phyloP scores from a whole-genome alignment of 2,797 vertebrate species.

The Epinephelus coioides region DNA sequence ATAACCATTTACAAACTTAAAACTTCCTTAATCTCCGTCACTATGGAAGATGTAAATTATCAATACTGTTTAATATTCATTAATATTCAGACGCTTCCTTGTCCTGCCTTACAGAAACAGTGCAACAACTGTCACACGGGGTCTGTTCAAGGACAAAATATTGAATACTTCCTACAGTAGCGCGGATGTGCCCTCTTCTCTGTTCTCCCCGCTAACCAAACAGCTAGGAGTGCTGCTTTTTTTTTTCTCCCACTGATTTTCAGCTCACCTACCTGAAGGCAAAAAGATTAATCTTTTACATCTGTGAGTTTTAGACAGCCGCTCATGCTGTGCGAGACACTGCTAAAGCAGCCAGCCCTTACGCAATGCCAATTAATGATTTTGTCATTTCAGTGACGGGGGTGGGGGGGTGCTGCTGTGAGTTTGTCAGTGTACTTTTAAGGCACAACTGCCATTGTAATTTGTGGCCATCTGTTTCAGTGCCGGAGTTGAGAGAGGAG shows the following conservation, averaged over 20 bases:
- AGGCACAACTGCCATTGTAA: conserved; percentile 89
- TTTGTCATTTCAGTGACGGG: conserved; percentile 92
- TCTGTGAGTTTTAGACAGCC: conserved; percentile 91
- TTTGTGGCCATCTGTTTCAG: conserved; percentile 94
- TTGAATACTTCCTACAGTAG: conserved; percentile 63
- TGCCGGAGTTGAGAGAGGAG: conserved; percentile 53
- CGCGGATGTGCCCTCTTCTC: conserved; percentile 73
- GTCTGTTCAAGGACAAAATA: conserved; percentile 85
- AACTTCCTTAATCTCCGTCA: conserved; percentile 35
- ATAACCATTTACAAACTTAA: conserved; percentile 50
- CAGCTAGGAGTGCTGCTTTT: conserved; percentile 75
- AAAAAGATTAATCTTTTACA: conserved; percentile 90
- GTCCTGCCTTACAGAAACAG: conserved; percentile 62
- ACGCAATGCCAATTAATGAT: conserved; percentile 94
- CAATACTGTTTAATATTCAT: conserved; percentile 61
- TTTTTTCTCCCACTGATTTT: conserved; percentile 82
- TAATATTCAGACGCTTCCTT: conserved; percentile 54
- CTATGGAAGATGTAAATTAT: conserved; percentile 55
- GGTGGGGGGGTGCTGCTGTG: conserved; percentile 70
- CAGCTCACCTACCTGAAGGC: conserved; percentile 90
- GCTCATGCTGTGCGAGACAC: conserved; percentile 90
- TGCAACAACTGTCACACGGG: conserved; percentile 56
- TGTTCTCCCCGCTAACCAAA: conserved; percentile 83
- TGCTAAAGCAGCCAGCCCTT: conserved; percentile 86
- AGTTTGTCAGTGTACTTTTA: conserved; percentile 89